Evolutionary conservation across 2,888 invertebrate species (phyloP).

Genomic region (Meiosimyza decipiens): DNA sequence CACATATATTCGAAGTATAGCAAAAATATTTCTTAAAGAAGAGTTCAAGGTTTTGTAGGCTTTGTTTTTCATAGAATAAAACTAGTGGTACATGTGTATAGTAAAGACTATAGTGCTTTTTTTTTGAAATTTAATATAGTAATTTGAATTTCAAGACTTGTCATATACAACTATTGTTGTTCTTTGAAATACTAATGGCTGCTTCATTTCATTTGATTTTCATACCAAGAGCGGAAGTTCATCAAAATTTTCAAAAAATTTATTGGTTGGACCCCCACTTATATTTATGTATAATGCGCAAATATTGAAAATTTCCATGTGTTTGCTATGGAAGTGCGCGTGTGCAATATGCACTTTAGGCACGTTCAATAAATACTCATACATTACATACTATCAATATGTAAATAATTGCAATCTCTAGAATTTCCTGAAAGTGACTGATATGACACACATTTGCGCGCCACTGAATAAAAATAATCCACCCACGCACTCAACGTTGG

Average conservation of each 20-base stretch:
- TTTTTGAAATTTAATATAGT: too few species aligned
- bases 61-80: too few species aligned
- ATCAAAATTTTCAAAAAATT: not conserved
- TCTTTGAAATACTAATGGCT: not conserved
- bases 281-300: not conserved
- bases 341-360: not conserved
- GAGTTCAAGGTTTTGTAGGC: too few species aligned
- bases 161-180: too few species aligned
- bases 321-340: not conserved
- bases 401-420: too few species aligned
- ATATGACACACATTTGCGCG: conserved; percentile 15
- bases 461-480: conserved; percentile 17
- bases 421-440: not conserved
- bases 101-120: too few species aligned
- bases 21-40: too few species aligned
- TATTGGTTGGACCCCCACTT: not conserved
- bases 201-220: not conserved
- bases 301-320: conserved; percentile 8
- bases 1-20: too few species aligned
- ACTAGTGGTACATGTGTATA: too few species aligned
- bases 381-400: too few species aligned
- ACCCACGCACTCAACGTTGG: conserved; percentile 3
- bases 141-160: too few species aligned
- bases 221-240: not conserved
- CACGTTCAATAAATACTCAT: not conserved